Evolutionary conservation across 2,113 vertebrate species (phyloP), one percentile per base, ranked within the genome.

Genomic region (Sinocyclocheilus grahami): DNA sequence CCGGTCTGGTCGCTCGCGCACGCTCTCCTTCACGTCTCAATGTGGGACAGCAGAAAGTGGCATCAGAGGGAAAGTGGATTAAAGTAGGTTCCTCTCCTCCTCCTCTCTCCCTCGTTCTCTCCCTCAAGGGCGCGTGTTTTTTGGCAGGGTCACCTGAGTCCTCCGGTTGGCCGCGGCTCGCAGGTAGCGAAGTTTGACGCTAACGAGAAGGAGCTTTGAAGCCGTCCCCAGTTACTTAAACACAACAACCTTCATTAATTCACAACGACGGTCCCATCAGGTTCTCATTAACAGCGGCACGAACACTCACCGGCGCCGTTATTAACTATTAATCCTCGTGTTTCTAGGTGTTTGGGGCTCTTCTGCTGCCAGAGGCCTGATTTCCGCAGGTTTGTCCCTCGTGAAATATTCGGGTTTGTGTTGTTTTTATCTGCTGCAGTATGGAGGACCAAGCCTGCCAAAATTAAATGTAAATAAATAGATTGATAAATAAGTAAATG

Each of bases 81-180:
- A 85, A 89, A 86, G 82, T 78, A 71, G 85, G 78, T 55, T 79
- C 27, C 14, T 69, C 78, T 87, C 86, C 85, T 79, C 82, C 85
- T 78, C 60, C 53, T 51, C 24, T 0, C 16, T 51, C n/a, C 62
- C 63, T n/a, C 37, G 12, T 65, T 67, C 58, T 48, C 62, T 51
- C 51, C 55, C 86, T 89, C 88, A 7, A 3, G 77, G 65, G 72
- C 6, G 24, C 12, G 63, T 24, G 12, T 62, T 78, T 88, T 79
- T 82, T 88, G 87, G 87, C 87, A 65, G 84, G 80, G 84, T 84
- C 87, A 88, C 85, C 77, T 60, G 82, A 84, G 81, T 88, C 87
- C 87, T 77, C 85, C 71, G 78, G 27, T 78, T 88, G 87, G 87
- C 78, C 87, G 10, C 30, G 46, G 83, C 83, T 74, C 63, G 81